A percentile compares a stretch with the other conserved stretches of the same genome.
Conservation (phyloP, 2,888 invertebrate species). For the Cephus rjabovi region DNA sequence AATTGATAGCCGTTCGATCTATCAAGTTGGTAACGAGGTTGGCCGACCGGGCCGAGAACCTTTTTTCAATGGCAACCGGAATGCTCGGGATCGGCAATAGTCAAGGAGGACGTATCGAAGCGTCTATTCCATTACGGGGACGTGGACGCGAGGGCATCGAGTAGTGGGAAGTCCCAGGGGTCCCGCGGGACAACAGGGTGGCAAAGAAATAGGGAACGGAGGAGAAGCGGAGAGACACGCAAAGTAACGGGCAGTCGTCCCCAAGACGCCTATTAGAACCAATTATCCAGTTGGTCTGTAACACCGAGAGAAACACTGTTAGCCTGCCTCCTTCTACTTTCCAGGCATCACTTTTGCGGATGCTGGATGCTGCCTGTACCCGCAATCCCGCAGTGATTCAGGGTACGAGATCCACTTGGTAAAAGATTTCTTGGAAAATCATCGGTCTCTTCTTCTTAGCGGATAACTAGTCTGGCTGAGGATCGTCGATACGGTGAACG, state of each 20-base stretch:
- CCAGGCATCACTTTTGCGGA: slow-evolving; percentile 4
- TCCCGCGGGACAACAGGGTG: not conserved
- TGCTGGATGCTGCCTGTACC: not conserved
- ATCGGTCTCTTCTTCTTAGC: not conserved
- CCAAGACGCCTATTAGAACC: slow-evolving; percentile 44
- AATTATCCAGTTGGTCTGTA: slow-evolving; percentile 44
- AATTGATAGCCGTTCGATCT: not conserved
- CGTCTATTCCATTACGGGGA: not conserved
- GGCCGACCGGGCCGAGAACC: not conserved
- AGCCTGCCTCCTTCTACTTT: slow-evolving; percentile 17
- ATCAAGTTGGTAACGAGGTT: not conserved
- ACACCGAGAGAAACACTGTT: slow-evolving; percentile 33
- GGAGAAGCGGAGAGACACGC: not conserved
- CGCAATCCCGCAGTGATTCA: not conserved
- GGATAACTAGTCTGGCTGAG: not conserved
- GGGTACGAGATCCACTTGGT: not conserved
- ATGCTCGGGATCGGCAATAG: slow-evolving; percentile 36
- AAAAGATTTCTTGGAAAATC: not conserved
- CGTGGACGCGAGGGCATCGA: not conserved
- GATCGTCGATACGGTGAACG: not conserved
- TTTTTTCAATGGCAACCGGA: slow-evolving; percentile 11
- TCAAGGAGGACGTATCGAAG: slow-evolving; percentile 18
- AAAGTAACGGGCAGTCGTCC: not conserved
- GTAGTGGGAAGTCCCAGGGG: not conserved
- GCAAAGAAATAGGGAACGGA: not conserved